Evolutionary conservation across 2,113 vertebrate species (phyloP), one percentile per base, ranked within the genome.

Genomic region (Centrocercus urophasianus): DNA sequence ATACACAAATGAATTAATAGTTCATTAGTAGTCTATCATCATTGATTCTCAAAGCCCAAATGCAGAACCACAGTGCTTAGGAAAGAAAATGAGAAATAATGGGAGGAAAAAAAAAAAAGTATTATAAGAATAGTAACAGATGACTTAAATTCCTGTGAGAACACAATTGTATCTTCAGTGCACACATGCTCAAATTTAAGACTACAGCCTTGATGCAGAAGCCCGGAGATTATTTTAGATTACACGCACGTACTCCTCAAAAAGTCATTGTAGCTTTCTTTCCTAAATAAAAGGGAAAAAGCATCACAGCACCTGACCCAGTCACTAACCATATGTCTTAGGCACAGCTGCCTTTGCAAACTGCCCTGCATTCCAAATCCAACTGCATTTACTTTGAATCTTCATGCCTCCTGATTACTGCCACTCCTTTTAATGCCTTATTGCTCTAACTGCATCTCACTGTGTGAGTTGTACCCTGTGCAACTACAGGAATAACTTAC

Each of bases 381-480:
- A 52, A 10, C 20, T 30, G 5, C 13, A 4, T 19, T 60, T 40
- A 21, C 25, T 89, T 64, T 14, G 16, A 30, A 59, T 38, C 25
- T 43, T 56, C 30, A 45, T 5, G 15, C 22, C 28, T 20, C 45
- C 50, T 1, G 3, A 18, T 32, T 15, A 2, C 15, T 64, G 45
- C 66, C 34, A 36, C 1, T 5, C 9, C 45, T 83, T 57, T 7
- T 8, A 2, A 3, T 1, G 6, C 15, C 59, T 30, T 16, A 11
- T 0, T 21, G 65, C 42, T 60, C 30, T 24, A 6, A 21, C 34
- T 16, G 36, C 25, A 22, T 25, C 34, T 12, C 10, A 2, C 13
- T 3, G 5, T 1, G 10, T 0, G 15, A 52, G 25, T 8, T 27
- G 22, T 0, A 16, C 11, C 45, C 32, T 36, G 38, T 11, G 20